A percentile compares a stretch with the other conserved stretches of the same genome.
phyloP scores from a whole-genome alignment of 2,888 invertebrate genomes.

The Cyaniris semiargus region DNA sequence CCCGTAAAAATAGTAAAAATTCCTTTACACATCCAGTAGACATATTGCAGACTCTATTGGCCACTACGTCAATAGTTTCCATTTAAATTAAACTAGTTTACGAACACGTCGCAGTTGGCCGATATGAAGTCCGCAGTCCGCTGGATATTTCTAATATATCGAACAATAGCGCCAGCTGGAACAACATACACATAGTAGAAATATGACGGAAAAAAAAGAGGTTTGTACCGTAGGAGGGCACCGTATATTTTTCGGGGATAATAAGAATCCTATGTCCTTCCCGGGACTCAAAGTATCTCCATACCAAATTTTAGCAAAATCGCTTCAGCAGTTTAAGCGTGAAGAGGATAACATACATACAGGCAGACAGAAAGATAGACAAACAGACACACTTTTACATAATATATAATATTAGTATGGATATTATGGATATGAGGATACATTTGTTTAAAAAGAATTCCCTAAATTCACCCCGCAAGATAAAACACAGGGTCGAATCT shows the following conservation, averaged over 20 bases:
- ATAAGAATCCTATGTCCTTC: too few species aligned
- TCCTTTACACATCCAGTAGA: too few species aligned
- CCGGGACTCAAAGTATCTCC: too few species aligned
- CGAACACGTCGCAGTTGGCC: constrained; percentile 14
- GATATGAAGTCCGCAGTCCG: constrained; percentile 10
- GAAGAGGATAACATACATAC: too few species aligned
- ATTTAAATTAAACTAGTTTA: constrained; percentile 20
- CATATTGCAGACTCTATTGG: not conserved
- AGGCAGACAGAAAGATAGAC: too few species aligned
- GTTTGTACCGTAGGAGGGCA: too few species aligned
- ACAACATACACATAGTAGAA: not conserved
- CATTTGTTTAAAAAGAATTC: not conserved
- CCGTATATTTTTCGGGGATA: too few species aligned
- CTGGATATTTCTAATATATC: constrained; percentile 20
- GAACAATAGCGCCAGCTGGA: not conserved
- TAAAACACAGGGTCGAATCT: not conserved
- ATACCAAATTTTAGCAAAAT: too few species aligned
- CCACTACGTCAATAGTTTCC: constrained; percentile 17
- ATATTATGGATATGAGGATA: not conserved
- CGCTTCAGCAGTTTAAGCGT: too few species aligned
- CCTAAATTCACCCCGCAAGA: not conserved
- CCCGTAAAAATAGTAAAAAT: too few species aligned
- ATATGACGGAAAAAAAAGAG: not conserved
- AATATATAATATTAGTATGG: not conserved
- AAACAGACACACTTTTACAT: too few species aligned